A percentile compares a stretch with the other conserved stretches of the same genome.
Conservation (phyloP, 1,140 invertebrate species). For the Drosophila dunni region DNA sequence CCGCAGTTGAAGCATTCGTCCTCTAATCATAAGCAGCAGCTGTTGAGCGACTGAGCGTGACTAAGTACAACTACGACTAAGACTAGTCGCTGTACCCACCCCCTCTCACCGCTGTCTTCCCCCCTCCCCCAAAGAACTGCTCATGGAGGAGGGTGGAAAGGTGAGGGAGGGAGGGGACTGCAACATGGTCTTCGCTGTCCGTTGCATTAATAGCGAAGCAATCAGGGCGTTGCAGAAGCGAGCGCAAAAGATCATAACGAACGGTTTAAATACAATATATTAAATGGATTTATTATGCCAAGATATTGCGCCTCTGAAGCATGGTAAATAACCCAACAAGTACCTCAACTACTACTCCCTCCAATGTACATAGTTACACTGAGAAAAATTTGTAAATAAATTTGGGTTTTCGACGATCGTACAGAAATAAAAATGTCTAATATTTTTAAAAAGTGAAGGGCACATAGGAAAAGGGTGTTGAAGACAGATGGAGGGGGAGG, state of each 20-base stretch:
- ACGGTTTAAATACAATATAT: slow-evolving; percentile 80
- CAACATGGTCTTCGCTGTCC: slow-evolving; percentile 50
- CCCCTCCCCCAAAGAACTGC: neutral
- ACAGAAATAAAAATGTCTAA: too few species aligned
- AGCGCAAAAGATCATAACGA: slow-evolving; percentile 79
- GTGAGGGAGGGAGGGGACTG: neutral
- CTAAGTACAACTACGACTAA: slow-evolving; percentile 67
- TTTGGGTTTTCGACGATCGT: too few species aligned
- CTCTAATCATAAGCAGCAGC: slow-evolving; percentile 62
- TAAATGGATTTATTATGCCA: slow-evolving; percentile 79
- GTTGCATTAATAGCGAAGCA: slow-evolving; percentile 80
- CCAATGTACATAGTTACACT: neutral
- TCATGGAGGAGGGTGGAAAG: neutral
- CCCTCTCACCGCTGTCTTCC: neutral
- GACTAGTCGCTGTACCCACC: slow-evolving; percentile 34
- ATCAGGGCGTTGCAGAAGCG: slow-evolving; percentile 79
- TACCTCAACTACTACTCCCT: neutral
- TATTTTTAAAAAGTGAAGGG: too few species aligned
- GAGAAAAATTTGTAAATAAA: neutral
- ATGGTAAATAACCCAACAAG: slow-evolving; percentile 22
- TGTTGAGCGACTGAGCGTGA: slow-evolving; percentile 63
- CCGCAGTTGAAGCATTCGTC: slow-evolving; percentile 58
- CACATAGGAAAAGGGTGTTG: too few species aligned
- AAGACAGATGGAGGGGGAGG: too few species aligned
- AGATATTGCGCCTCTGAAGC: slow-evolving; percentile 66